phyloP scores from a whole-genome alignment of 2,888 invertebrate genomes.

The Ormyrus pomaceus region DNA sequence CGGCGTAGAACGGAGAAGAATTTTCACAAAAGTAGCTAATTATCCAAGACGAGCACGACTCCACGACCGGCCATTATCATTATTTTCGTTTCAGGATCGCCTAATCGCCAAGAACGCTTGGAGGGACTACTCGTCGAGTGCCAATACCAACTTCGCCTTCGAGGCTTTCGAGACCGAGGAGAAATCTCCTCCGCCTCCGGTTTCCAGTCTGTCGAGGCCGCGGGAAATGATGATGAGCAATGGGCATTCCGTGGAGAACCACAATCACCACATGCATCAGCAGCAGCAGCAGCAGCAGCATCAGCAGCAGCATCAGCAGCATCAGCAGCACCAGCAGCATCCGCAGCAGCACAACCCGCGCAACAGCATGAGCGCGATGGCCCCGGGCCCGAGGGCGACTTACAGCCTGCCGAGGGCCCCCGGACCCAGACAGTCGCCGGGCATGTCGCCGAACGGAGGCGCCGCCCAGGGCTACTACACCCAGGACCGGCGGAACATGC shows the following conservation, averaged over 20 bases:
- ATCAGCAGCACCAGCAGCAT: constrained; percentile 13
- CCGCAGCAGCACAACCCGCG: constrained; percentile 54
- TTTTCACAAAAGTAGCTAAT: constrained; percentile 1
- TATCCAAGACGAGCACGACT: too few relatives aligned
- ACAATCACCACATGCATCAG: constrained; percentile 57
- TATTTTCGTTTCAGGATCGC: constrained; percentile 81
- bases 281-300: constrained; percentile 49
- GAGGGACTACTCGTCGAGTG: constrained; percentile 88
- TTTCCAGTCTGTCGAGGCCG: constrained; percentile 71
- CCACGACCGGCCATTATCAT: too few relatives aligned
- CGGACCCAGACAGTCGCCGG: constrained; percentile 75
- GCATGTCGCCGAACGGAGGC: constrained; percentile 54
- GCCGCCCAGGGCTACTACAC: constrained; percentile 77
- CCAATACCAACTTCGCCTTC: constrained; percentile 93
- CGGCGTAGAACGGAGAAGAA: neutral
- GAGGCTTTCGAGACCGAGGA: constrained; percentile 91
- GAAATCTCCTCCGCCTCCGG: constrained; percentile 76
- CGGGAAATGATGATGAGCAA: constrained; percentile 61
- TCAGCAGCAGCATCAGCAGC: constrained; percentile 50
- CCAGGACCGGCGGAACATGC: constrained; percentile 77
- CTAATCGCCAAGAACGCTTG: constrained; percentile 90
- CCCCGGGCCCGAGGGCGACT: constrained; percentile 78
- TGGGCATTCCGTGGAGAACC: constrained; percentile 57
- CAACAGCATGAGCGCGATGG: constrained; percentile 59
- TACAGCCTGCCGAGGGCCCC: constrained; percentile 87